These are phyloP conservation scores for Centropyge bicolor DNA, from an alignment of 2,797 vertebrate species.

Conservation along the genomic window DNA sequence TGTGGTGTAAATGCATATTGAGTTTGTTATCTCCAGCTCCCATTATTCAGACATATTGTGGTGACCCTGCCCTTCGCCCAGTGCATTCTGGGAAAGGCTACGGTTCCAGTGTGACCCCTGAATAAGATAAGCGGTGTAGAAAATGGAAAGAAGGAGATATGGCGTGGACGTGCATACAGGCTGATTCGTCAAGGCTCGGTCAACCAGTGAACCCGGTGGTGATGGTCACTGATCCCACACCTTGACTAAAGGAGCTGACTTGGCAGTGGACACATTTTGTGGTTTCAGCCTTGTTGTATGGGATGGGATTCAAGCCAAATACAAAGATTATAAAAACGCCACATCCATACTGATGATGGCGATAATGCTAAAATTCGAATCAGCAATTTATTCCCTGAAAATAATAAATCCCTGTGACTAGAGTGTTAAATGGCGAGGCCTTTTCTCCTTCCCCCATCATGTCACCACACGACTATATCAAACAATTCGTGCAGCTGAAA, in stretches of 20 bases:
- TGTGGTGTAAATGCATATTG: slow-evolving; percentile 16
- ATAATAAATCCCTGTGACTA: slow-evolving; percentile 23
- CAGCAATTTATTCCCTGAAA: neutral
- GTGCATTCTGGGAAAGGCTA: slow-evolving; percentile 45
- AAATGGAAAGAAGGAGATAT: slow-evolving; percentile 22
- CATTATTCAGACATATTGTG: slow-evolving; percentile 24
- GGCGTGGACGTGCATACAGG: slow-evolving; percentile 27
- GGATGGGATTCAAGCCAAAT: neutral
- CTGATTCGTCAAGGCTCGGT: slow-evolving; percentile 17
- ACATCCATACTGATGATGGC: neutral
- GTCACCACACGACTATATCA: slow-evolving; percentile 43
- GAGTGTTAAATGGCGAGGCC: slow-evolving; percentile 56
- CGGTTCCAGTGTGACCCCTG: slow-evolving; percentile 15
- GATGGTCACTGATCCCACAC: slow-evolving; percentile 34
- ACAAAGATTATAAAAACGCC: slow-evolving; percentile 15
- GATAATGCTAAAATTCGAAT: neutral
- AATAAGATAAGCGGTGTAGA: slow-evolving; percentile 27
- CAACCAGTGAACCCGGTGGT: slow-evolving; percentile 27
- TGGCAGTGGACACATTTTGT: slow-evolving; percentile 33
- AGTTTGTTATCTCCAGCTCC: slow-evolving; percentile 17
- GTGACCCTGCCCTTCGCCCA: slow-evolving; percentile 19
- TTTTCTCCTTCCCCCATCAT: slow-evolving; percentile 44
- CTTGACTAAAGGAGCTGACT: slow-evolving; percentile 53
- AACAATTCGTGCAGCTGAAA: slow-evolving; percentile 47
- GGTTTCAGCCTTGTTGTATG: slow-evolving; percentile 12